Evolutionary conservation across 1,140 invertebrate genomes (phyloP), one percentile per base, ranked within the genome.

Genomic region (Pseudomyrmex cubaensis): DNA sequence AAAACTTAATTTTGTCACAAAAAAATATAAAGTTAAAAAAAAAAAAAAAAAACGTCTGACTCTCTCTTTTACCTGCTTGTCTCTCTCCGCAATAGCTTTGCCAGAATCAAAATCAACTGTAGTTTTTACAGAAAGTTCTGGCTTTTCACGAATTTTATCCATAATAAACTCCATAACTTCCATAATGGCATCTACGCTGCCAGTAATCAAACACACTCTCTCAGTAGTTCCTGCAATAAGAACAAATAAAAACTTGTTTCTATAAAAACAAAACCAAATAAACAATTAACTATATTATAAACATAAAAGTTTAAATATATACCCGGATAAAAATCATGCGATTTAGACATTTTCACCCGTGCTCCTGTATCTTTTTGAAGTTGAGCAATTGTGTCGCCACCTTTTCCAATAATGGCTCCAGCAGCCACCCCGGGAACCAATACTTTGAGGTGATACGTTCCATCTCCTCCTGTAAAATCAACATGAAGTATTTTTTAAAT

Each of bases 281-380:
- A n/a, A 13, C 12, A 13, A 12, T 17, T 22, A 46, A 15, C 17
- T 1, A 15, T 44, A 13, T 13, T 13, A 20, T 2, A 35, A 8
- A 1, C 12, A 76, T 15, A 52, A 20, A 12, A 17, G 20, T 46
- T 1, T 12, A 22, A 63, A 67, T 62, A 54, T 8, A 15, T 95
- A 99, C 98, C 98, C 95, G 98, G 98, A 96, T 99, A 99, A 94
- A 98, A 99, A 94, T 99, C 98, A 93, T 98, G 98, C 17, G 98
- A 98, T 95, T 99, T 99, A 84, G 98, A 99, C 98, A 99, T 99
- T 96, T 99, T 99, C 80, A 99, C 97, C 89, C 98, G 96, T 86
- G 98, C 98, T 90, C 98, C 98, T 57, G 98, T 98, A 93, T 99
- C 98, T 94, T 99, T 99, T 94, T 99, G 98, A 89, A 99, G 95